Evolutionary conservation across 2,797 vertebrate species (phyloP).

Genomic region (Neoniphon sammara): DNA sequence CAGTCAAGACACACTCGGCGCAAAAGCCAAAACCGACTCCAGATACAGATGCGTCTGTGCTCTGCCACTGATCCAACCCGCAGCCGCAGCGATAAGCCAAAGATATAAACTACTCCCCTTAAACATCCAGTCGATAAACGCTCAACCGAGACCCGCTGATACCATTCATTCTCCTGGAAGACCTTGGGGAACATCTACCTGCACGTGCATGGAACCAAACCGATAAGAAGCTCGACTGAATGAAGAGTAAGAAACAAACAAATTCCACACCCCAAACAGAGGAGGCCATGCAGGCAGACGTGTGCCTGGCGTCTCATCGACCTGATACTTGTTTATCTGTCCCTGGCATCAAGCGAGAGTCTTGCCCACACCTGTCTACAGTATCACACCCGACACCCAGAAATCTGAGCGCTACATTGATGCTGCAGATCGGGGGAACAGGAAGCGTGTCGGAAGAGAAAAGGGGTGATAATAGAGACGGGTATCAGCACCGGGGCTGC

Average conservation of each 20-base stretch:
- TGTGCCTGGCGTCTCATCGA: constrained; percentile 65
- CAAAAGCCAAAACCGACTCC: constrained; percentile 48
- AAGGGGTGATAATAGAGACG: constrained; percentile 54
- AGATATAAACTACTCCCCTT: constrained; percentile 53
- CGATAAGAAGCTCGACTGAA: constrained; percentile 73
- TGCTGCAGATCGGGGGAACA: constrained; percentile 39
- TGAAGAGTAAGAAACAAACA: constrained; percentile 72
- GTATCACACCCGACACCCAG: constrained; percentile 54
- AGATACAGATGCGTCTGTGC: constrained; percentile 60
- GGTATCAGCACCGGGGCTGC: constrained; percentile 46
- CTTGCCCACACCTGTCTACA: constrained; percentile 72
- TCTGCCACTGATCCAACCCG: constrained; percentile 28
- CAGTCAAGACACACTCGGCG: constrained; percentile 16
- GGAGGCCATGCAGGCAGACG: constrained; percentile 54
- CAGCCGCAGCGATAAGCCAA: constrained; percentile 28
- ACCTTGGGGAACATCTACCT: constrained; percentile 53
- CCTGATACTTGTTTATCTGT: constrained; percentile 70
- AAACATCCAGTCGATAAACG: constrained; percentile 58
- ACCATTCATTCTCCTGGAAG: constrained; percentile 51
- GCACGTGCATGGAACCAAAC: constrained; percentile 34
- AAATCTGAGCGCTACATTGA: constrained; percentile 52
- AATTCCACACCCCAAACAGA: constrained; percentile 69
- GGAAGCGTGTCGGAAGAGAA: constrained; percentile 68
- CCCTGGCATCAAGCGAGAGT: constrained; percentile 71
- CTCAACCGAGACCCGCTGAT: constrained; percentile 41